phyloP scores from a whole-genome alignment of 2,113 vertebrate species.

The Cyrtonyx montezumae region DNA sequence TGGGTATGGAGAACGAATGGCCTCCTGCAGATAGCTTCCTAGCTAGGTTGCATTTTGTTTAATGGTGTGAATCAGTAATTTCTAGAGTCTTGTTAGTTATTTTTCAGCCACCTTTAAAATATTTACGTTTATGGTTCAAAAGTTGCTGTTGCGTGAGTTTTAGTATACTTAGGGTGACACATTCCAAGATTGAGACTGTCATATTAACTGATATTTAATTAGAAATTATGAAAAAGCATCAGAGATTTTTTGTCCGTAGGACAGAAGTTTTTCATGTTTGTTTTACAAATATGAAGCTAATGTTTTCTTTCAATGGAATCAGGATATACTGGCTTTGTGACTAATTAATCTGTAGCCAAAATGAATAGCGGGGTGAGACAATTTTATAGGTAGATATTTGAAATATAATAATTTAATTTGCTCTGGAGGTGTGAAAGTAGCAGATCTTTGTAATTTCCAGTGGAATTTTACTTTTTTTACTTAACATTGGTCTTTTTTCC shows the following conservation, averaged over 20 bases:
- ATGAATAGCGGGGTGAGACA: neutral
- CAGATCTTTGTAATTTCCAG: neutral
- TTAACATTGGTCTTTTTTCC: neutral
- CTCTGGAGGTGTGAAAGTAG: neutral
- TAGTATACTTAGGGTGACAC: neutral
- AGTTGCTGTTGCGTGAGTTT: neutral
- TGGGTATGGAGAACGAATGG: neutral
- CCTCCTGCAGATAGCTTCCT: neutral
- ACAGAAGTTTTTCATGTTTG: neutral
- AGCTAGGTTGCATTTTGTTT: neutral
- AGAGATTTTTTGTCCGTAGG: neutral
- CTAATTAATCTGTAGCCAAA: neutral
- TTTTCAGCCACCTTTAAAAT: neutral
- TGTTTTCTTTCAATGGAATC: neutral
- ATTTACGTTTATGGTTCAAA: neutral
- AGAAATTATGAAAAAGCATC: neutral
- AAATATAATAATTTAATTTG: neutral
- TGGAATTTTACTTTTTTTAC: neutral
- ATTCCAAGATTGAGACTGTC: neutral
- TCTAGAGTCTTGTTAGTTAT: neutral
- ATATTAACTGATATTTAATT: neutral
- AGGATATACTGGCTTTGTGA: neutral
- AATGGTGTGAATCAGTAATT: neutral
- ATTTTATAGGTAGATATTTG: neutral
- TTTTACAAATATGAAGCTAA: neutral